A percentile compares a stretch with the other conserved stretches of the same genome.
Evolutionary conservation across 1,140 invertebrate genomes (phyloP).

Genomic region (Bombus superbus): DNA sequence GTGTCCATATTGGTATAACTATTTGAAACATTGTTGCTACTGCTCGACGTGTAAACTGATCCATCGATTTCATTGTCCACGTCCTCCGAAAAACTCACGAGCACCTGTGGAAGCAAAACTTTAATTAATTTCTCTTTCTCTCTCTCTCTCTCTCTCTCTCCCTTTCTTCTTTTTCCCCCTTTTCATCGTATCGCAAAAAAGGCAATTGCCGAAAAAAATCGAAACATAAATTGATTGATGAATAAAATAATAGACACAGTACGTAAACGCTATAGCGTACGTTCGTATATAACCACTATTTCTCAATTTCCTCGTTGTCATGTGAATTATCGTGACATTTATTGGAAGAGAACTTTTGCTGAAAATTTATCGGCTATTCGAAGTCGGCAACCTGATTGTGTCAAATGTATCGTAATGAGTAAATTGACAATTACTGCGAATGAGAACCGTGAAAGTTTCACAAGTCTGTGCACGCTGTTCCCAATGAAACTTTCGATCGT

Average conservation of each 20-base stretch:
- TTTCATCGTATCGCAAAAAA: not conserved
- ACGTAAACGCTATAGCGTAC: not conserved
- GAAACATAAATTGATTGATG: not conserved
- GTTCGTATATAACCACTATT: not conserved
- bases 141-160: too few relatives aligned
- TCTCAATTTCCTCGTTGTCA: not conserved
- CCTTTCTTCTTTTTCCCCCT: not conserved
- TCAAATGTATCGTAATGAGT: slow-evolving; percentile 18
- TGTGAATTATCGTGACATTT: slow-evolving; percentile 11
- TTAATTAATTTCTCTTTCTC: not conserved
- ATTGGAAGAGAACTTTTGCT: not conserved
- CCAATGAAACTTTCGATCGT: slow-evolving; percentile 42
- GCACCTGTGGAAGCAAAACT: slow-evolving; percentile 65
- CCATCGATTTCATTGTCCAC: slow-evolving; percentile 67
- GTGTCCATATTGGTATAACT: slow-evolving; percentile 70
- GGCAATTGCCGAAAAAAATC: not conserved
- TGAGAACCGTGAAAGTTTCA: slow-evolving; percentile 24
- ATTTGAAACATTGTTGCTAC: slow-evolving; percentile 67
- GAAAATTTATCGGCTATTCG: not conserved
- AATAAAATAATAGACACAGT: not conserved
- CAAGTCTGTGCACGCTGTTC: not conserved
- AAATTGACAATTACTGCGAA: slow-evolving; percentile 53
- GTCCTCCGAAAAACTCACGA: slow-evolving; percentile 79
- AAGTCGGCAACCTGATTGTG: not conserved
- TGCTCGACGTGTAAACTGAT: slow-evolving; percentile 49